These are phyloP conservation scores for Ischnus inquisitorius DNA, from an alignment of 2,888 invertebrate species.

Conservation along the genomic window DNA sequence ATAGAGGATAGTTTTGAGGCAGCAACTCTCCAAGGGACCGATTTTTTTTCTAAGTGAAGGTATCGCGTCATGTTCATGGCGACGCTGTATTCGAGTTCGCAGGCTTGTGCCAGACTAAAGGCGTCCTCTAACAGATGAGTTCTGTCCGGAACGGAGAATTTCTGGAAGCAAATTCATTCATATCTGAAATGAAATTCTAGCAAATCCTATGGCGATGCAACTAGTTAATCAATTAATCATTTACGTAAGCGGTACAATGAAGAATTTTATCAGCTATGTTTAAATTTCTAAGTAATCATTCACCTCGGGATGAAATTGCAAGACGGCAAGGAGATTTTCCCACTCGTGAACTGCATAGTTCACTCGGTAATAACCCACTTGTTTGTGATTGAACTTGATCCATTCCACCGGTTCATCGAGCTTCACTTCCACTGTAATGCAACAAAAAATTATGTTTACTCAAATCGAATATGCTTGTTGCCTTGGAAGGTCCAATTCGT, in stretches of 20 bases:
- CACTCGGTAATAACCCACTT: conserved; percentile 95
- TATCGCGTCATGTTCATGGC: conserved; percentile 91
- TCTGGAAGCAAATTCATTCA: conserved; percentile 78
- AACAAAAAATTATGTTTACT: conserved; percentile 32
- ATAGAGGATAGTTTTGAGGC: conserved; percentile 86
- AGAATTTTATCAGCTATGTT: too few species aligned
- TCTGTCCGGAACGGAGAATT: conserved; percentile 90
- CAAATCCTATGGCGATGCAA: not conserved
- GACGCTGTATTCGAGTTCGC: conserved; percentile 88
- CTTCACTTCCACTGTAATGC: conserved; percentile 87
- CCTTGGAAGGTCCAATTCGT: too few species aligned
- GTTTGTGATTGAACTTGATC: conserved; percentile 95
- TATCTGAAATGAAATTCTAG: not conserved
- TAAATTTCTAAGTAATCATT: too few species aligned
- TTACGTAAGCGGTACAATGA: too few species aligned
- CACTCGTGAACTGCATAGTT: conserved; percentile 92
- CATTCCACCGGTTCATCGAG: conserved; percentile 87
- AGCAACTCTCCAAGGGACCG: conserved; percentile 93
- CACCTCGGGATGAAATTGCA: conserved; percentile 85
- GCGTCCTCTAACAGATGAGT: conserved; percentile 93
- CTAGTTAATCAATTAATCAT: too few species aligned
- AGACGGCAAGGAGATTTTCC: conserved; percentile 86
- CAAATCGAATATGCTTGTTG: too few species aligned
- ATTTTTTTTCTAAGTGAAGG: conserved; percentile 88
- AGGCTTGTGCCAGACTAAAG: conserved; percentile 92